A percentile compares a stretch with the other conserved stretches of the same genome.
Conservation (phyloP, 2,888 invertebrate species). For the Didymodactylos carnosus region DNA sequence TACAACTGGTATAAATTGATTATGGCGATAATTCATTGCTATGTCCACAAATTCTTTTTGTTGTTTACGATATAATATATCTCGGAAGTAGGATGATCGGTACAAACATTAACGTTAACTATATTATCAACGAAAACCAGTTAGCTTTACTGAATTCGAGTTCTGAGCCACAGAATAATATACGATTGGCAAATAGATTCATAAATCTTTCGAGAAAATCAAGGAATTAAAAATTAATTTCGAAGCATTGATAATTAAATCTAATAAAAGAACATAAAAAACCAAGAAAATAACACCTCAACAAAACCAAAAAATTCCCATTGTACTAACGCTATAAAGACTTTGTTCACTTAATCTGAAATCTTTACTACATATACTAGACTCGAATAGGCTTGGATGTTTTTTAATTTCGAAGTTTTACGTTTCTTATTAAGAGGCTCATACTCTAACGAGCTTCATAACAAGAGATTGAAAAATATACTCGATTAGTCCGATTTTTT, state of each 20-base stretch:
- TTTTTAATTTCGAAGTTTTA: no score
- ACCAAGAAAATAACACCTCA: no score
- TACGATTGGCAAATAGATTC: slow-evolving; percentile 88
- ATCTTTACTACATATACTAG: no score
- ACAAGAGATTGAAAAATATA: no score
- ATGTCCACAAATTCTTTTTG: slow-evolving; percentile 77
- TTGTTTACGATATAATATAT: slow-evolving; percentile 70
- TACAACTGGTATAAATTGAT: slow-evolving; percentile 68
- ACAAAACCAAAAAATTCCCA: no score
- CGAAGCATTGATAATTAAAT: slow-evolving; percentile 48
- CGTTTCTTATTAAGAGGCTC: no score
- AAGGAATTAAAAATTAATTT: slow-evolving; percentile 40
- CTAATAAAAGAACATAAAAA: not conserved
- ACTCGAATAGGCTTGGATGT: no score
- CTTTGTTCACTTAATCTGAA: no score
- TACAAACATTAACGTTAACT: not conserved
- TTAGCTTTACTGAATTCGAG: slow-evolving; percentile 72
- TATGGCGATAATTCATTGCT: slow-evolving; percentile 77
- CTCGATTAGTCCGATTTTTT: no score
- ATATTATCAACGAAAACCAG: slow-evolving; percentile 18
- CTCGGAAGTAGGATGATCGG: slow-evolving; percentile 55
- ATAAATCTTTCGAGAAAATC: slow-evolving; percentile 85
- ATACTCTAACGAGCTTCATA: no score
- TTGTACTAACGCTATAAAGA: no score
- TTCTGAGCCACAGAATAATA: slow-evolving; percentile 85